A percentile compares a stretch with the other conserved stretches of the same genome.
These are phyloP conservation scores for Papilio glaucus DNA, from an alignment of 1,140 invertebrate genomes.

Conservation along the genomic window DNA sequence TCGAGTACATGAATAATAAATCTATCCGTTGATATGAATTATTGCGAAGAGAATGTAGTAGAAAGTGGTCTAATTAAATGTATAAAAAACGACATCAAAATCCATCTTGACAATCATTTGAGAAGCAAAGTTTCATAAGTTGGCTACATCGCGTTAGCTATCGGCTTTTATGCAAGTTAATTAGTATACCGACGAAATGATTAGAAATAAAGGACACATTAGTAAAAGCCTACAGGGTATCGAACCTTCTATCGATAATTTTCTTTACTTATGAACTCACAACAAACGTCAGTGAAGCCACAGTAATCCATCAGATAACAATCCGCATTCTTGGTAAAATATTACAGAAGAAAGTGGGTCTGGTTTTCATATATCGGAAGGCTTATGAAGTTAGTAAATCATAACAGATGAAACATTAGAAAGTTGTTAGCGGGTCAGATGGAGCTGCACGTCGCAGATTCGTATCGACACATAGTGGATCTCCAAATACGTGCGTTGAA, in stretches of 20 bases:
- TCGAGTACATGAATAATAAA: conserved; percentile 28
- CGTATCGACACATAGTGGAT: conserved; percentile 6
- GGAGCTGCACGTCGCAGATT: not conserved
- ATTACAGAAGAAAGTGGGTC: not conserved
- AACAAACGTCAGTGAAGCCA: not conserved
- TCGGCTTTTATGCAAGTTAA: not conserved
- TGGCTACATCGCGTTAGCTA: too few relatives aligned
- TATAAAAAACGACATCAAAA: not conserved
- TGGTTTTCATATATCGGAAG: not conserved
- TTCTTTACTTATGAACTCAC: not conserved
- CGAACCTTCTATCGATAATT: not conserved
- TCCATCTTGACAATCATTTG: not conserved
- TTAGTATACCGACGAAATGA: not conserved
- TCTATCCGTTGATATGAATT: not conserved
- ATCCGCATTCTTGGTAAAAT: conserved; percentile 5
- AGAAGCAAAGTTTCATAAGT: not conserved
- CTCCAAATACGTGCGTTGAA: conserved; percentile 23
- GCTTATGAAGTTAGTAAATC: conserved; percentile 20
- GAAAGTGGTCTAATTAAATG: not conserved
- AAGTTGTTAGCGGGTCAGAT: not conserved
- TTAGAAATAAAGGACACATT: not conserved
- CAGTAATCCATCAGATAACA: conserved; percentile 5
- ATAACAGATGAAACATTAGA: conserved; percentile 23
- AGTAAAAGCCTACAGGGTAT: not conserved
- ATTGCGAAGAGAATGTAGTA: not conserved